phyloP scores from a whole-genome alignment of 2,888 invertebrate species.

The Rotaria magnacalcarata region DNA sequence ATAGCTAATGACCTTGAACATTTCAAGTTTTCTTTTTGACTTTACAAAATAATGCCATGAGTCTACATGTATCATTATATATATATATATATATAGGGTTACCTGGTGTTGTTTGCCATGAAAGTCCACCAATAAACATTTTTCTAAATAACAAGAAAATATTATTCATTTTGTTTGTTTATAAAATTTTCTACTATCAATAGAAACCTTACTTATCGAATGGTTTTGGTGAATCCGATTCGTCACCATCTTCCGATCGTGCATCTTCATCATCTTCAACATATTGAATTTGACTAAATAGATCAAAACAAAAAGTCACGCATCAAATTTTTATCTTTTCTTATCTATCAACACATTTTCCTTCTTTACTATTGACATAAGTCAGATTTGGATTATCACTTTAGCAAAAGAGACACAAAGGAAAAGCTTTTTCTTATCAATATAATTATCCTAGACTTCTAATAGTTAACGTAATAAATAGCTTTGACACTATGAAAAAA shows the following conservation, averaged over 20 bases:
- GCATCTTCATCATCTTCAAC: constrained; percentile 20
- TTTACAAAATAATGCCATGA: too few species aligned
- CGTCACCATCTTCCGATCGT: background rate
- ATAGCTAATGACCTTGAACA: too few species aligned
- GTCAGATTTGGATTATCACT: background rate
- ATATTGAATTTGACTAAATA: constrained; percentile 19
- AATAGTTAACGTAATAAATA: background rate
- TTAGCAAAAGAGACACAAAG: background rate
- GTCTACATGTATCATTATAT: too few species aligned
- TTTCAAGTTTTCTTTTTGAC: too few species aligned
- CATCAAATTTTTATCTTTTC: too few species aligned
- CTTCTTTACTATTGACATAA: background rate
- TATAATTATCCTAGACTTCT: background rate
- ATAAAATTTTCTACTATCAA: too few species aligned
- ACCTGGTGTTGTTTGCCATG: constrained; percentile 43
- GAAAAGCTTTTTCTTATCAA: background rate
- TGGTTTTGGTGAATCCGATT: background rate
- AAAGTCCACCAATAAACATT: constrained; percentile 46
- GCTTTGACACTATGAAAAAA: background rate
- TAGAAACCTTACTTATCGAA: background rate
- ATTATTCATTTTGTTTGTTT: background rate
- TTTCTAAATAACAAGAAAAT: constrained; percentile 17
- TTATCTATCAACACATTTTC: background rate
- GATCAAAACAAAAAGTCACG: background rate
- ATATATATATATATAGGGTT: background rate